Base-by-base conservation (phyloP, 1,140 invertebrate species). In the Drosophila ercepeae region DNA sequence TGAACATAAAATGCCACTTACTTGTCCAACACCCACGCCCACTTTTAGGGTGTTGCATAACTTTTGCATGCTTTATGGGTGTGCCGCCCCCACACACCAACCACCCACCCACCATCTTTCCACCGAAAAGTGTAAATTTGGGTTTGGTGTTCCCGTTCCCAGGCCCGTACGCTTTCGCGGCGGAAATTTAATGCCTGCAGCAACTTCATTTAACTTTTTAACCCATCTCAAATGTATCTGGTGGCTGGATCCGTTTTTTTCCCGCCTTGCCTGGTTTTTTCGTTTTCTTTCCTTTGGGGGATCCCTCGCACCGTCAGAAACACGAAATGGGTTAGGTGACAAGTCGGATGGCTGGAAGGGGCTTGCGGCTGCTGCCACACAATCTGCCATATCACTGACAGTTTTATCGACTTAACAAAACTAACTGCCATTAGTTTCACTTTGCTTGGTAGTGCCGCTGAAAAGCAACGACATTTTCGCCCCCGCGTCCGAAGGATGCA, bases 351-450 rank as follows among this genome's bases (percentile, higher is more conserved):
- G 13, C 13, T 16, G 16, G 48, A 4, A 34, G 45, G 8, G 18
- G 18, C 32, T 23, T 45, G 55, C 46, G 68, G 58, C 71, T 83
- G 64, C 83, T 78, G 70, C 69, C 75, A 67, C 78, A 89, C 84
- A 89, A 89, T 89, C 75, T 89, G 83, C 78, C 78, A 89, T 89
- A 89, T 89, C 86, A 89, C 86, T 89, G 86, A 89, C 86, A 89
- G 86, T 89, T 89, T 89, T 89, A 89, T 89, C 86, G 86, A 89
- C 86, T 89, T 89, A 89, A 89, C 86, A 89, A 89, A 89, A 89
- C 86, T 86, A 89, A 89, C 86, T 89, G 86, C 81, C 86, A 89
- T 89, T 89, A 89, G 86, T 89, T 89, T 86, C 86, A 89, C 79
- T 86, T 88, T 88, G 82, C 77, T 9, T 88, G 77, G 69, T 73